These are phyloP conservation scores for Vicugna pacos DNA, from an alignment of 2,113 vertebrate species.

Conservation along the genomic window DNA sequence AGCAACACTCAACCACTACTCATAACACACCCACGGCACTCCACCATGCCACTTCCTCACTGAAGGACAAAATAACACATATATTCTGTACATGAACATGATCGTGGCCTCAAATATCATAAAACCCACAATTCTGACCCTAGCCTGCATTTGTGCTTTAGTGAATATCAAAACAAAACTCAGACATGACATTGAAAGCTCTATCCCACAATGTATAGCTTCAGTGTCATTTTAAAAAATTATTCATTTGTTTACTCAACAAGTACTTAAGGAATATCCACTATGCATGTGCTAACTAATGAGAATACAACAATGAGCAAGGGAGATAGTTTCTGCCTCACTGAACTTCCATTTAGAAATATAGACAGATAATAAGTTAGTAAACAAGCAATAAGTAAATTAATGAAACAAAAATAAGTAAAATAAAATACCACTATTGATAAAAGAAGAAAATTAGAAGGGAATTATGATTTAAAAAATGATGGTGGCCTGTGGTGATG, in stretches of 20 bases:
- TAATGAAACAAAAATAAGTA: slow-evolving; percentile 13
- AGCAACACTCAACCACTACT: background rate
- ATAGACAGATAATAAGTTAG: background rate
- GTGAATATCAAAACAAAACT: background rate
- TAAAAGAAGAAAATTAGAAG: background rate
- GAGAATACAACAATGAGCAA: background rate
- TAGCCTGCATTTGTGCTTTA: background rate
- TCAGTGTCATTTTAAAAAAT: background rate
- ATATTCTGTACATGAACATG: background rate
- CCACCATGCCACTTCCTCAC: background rate
- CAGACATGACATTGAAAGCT: background rate
- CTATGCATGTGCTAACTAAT: background rate
- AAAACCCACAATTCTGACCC: background rate
- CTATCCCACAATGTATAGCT: background rate
- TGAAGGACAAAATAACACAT: background rate
- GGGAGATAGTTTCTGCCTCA: background rate
- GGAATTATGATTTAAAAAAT: background rate
- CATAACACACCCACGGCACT: background rate
- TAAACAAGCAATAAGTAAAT: background rate
- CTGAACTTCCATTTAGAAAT: background rate
- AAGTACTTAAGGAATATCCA: background rate
- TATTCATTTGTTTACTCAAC: background rate
- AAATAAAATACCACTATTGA: background rate
- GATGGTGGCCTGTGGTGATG: background rate
- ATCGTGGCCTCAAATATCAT: background rate